Evolutionary conservation across 2,888 invertebrate species (phyloP).

Genomic region (Argyresthia goedartella): DNA sequence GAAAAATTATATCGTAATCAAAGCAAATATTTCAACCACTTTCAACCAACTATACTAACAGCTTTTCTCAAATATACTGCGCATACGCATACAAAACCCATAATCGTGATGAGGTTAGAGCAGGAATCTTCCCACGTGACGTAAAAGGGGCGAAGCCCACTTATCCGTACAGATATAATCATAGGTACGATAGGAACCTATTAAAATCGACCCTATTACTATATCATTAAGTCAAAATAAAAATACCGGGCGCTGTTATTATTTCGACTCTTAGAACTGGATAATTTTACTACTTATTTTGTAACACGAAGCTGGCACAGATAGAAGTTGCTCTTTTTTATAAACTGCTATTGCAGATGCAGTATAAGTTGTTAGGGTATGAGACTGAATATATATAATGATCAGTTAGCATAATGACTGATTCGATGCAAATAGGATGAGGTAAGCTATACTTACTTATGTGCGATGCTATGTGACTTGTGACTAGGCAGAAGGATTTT

Average conservation of each 20-base stretch:
- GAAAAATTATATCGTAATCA: too few relatives aligned
- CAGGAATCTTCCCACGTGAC: conserved; percentile 4
- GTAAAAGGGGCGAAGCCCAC: conserved; percentile 1
- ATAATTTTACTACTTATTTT: conserved; percentile 42
- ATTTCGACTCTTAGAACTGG: conserved; percentile 43
- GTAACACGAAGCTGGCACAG: conserved; percentile 18
- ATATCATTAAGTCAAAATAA: conserved; percentile 54
- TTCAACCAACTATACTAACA: too few relatives aligned
- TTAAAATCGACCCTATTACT: conserved; percentile 45
- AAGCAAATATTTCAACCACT: too few relatives aligned
- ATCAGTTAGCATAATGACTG: conserved; percentile 1
- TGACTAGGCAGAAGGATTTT: too few relatives aligned
- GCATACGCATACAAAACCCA: background rate
- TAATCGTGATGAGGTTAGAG: background rate
- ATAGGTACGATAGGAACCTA: conserved; percentile 35
- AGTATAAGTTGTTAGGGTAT: background rate
- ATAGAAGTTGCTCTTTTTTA: conserved; percentile 2
- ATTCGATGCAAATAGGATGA: background rate
- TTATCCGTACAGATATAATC: conserved; percentile 17
- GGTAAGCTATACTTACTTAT: too few relatives aligned
- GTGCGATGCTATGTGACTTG: too few relatives aligned
- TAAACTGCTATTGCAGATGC: background rate
- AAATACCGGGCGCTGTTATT: conserved; percentile 40
- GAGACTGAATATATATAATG: background rate
- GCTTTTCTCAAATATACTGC: too few relatives aligned